Evolutionary conservation across 2,113 vertebrate genomes (phyloP).

Genomic region (Pogona vitticeps): DNA sequence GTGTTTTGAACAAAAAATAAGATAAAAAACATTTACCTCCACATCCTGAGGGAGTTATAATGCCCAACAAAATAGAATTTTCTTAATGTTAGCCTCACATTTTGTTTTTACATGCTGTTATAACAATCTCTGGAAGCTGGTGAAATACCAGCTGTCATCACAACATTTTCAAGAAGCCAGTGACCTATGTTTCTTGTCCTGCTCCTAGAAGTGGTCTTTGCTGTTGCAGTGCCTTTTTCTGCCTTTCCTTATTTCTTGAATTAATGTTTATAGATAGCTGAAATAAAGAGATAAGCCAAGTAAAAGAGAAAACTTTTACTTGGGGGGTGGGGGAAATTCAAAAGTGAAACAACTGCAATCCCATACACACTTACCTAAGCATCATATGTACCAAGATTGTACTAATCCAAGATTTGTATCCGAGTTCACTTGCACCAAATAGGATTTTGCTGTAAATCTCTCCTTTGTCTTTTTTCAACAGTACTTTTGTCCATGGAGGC

Average conservation of each 20-base stretch:
- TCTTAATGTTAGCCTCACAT: background rate
- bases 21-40: background rate
- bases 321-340: background rate
- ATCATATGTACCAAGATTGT: background rate
- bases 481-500: background rate
- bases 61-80: constrained; percentile 11
- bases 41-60: constrained; percentile 32
- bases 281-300: constrained; percentile 66
- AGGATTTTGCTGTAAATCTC: background rate
- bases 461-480: constrained; percentile 12
- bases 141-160: constrained; percentile 32
- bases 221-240: constrained; percentile 2
- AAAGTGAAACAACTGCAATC: constrained; percentile 36
- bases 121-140: constrained; percentile 31
- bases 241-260: constrained; percentile 45
- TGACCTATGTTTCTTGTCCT: constrained; percentile 24
- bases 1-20: constrained; percentile 26
- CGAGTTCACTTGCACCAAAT: background rate
- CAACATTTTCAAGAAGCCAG: constrained; percentile 33
- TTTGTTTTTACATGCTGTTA: constrained; percentile 18
- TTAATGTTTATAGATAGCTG: constrained; percentile 56
- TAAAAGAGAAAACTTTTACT: constrained; percentile 14
- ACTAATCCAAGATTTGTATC: too few relatives aligned
- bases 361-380: background rate
- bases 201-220: constrained; percentile 27